Evolutionary conservation across 35 echinoderm and acorn worm genomes (phyloP).

Genomic region (Eucidaris tribuloides): DNA sequence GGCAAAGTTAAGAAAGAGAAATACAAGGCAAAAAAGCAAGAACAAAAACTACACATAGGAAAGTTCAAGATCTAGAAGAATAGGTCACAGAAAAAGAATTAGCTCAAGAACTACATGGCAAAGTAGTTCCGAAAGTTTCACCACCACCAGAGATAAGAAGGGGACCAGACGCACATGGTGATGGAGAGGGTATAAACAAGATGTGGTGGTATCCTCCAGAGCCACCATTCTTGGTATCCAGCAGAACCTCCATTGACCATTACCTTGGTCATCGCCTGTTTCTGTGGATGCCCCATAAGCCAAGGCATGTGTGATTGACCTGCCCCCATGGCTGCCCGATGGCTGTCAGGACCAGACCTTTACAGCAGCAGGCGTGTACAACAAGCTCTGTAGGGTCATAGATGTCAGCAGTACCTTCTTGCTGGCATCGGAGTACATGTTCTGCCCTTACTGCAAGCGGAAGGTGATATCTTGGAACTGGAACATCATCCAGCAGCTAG

Average conservation of each 20-base stretch:
- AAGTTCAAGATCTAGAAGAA: too few species aligned
- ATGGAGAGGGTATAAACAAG: background rate
- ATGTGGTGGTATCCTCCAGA: constrained; percentile 28
- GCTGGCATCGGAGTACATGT: constrained; percentile 11
- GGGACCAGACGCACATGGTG: too few species aligned
- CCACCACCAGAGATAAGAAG: background rate
- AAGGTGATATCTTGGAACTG: constrained; percentile 7
- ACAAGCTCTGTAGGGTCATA: background rate
- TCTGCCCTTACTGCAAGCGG: background rate
- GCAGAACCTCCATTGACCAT: background rate
- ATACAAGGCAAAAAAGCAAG: too few species aligned
- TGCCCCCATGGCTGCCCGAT: background rate
- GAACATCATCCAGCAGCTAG: constrained; percentile 2
- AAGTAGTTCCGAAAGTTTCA: too few species aligned
- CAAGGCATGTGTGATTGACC: background rate
- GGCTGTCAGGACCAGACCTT: background rate
- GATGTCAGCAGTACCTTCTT: background rate
- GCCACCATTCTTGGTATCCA: too few species aligned
- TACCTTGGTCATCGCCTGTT: background rate
- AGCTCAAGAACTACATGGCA: too few species aligned
- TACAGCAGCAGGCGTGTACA: constrained; percentile 25
- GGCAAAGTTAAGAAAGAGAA: too few species aligned
- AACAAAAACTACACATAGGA: too few species aligned
- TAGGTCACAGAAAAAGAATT: too few species aligned
- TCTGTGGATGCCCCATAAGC: constrained; percentile 14